Conservation (phyloP, 2,888 invertebrate species). For the Dasypolia templi region DNA sequence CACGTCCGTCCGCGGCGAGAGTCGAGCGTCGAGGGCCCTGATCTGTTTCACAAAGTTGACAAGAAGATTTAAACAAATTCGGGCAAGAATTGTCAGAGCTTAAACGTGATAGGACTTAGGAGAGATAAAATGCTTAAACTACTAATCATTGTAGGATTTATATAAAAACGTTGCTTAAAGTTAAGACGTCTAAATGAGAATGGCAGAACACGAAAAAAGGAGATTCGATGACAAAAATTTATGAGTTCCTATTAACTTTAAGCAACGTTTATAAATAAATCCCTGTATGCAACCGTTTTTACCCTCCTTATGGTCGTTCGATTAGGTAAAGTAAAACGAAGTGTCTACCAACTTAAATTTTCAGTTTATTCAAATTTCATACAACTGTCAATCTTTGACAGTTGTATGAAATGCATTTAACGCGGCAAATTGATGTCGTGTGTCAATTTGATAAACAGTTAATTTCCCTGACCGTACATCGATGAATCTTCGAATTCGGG, state of each 20-base stretch:
- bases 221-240: too few species aligned
- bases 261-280: background rate
- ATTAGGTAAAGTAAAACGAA: background rate
- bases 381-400: background rate
- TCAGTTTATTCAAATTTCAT: background rate
- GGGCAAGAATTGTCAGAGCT: background rate
- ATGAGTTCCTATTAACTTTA: too few species aligned
- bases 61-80: background rate
- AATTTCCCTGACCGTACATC: background rate
- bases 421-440: background rate
- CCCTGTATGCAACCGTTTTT: too few species aligned
- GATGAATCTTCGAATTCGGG: slow-evolving; percentile 1
- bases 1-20: too few species aligned
- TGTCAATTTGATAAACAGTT: background rate
- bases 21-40: too few species aligned
- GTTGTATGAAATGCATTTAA: background rate
- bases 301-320: background rate
- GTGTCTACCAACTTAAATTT: too few species aligned
- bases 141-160: background rate
- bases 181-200: too few species aligned
- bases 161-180: background rate
- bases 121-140: background rate
- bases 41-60: background rate
- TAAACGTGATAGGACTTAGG: background rate
- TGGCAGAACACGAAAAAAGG: too few species aligned